Base-by-base conservation (phyloP, 2,113 vertebrate genomes). In the Rhodinocichla rosea region DNA sequence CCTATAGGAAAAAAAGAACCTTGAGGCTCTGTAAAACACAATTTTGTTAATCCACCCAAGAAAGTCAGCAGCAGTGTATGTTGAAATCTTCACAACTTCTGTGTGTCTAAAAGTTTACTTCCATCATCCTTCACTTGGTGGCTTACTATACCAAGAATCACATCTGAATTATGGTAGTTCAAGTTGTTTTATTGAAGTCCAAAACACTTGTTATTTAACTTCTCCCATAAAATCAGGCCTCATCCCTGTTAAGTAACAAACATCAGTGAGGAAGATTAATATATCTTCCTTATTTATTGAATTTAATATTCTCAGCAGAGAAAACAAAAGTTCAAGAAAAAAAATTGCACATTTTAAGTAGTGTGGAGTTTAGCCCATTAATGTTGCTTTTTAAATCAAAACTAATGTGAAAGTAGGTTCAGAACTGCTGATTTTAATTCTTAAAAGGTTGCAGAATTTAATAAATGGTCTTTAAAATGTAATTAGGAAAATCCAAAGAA, bases 401-500 rank as follows among this genome's bases (percentile, higher is more conserved):
- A 76, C 19, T 50, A 80, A 67, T 14, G 11, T 23, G 35, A 67
- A 83, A 87, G 69, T 59, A 83, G 15, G 33, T 63, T 80, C 52
- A 91, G 63, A 91, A 87, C 21, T 60, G 27, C 32, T 49, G 23
- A 80, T 92, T 89, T 73, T 35, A 83, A 15, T 69, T 88, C 49
- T 87, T 80, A 80, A 18, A 91, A 67, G 39, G 55, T 3, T 77
- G 30, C 39, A 65, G 85, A 88, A 81, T 70, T 70, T 87, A 83
- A 90, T 33, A 80, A 94, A 69, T 8, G 7, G 37, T 90, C 50
- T 94, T 96, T 70, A 93, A 95, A 93, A 86, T 8, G 5, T 37
- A 86, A 74, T 91, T 90, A 92, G 39, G 30, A 77, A 94, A 93
- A 85, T 74, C 85, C 71, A 67, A 89, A 96, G 50, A 92, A 67